A percentile compares a stretch with the other conserved stretches of the same genome.
phyloP scores from a whole-genome alignment of 2,797 vertebrate genomes.

The Tokudaia tokunoshimensis region DNA sequence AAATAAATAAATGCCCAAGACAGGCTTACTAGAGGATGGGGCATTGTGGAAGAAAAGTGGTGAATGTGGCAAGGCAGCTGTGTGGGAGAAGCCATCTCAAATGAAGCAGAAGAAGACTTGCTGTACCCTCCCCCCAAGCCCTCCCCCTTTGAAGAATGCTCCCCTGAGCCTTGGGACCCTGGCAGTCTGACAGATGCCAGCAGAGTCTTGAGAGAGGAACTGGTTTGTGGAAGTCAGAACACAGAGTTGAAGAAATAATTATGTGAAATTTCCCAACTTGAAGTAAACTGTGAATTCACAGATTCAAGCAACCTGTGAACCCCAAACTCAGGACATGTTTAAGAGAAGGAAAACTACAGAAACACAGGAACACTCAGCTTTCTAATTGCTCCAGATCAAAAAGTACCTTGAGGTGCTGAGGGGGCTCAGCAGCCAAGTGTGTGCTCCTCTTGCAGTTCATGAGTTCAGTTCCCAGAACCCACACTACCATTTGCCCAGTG shows the following conservation, averaged over 20 bases:
- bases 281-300: background rate
- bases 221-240: background rate
- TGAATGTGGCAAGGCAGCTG: background rate
- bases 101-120: background rate
- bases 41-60: background rate
- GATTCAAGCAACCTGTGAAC: background rate
- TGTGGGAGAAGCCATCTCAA: background rate
- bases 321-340: background rate
- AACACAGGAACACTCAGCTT: background rate
- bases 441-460: background rate
- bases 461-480: background rate
- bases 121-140: background rate
- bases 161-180: background rate
- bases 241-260: slow-evolving; percentile 5
- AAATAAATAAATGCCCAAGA: background rate
- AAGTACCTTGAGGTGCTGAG: background rate
- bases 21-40: background rate
- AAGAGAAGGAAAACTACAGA: background rate
- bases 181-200: background rate
- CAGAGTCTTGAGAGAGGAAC: background rate
- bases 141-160: background rate
- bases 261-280: background rate
- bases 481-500: background rate
- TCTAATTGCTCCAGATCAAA: background rate
- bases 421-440: background rate